phyloP scores from a whole-genome alignment of 2,113 vertebrate species.

The Cyprichromis sp. region DNA sequence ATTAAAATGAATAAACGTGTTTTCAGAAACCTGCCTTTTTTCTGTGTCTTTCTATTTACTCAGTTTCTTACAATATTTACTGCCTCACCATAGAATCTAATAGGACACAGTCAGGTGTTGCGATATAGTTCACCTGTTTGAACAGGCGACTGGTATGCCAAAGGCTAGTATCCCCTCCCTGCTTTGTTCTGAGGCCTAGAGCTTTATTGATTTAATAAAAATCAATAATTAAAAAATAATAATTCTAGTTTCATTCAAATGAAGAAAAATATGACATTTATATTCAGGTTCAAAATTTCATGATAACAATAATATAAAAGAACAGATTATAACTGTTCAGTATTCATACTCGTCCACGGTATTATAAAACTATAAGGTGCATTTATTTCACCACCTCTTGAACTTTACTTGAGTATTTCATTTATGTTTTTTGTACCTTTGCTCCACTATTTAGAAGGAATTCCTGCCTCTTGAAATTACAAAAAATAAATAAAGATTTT shows the following conservation, averaged over 20 bases:
- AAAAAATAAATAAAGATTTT: background rate
- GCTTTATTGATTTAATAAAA: rapidly evolving
- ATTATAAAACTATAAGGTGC: background rate
- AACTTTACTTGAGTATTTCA: rapidly evolving
- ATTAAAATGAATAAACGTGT: conserved; percentile 39
- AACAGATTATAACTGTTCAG: background rate
- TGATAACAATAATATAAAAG: background rate
- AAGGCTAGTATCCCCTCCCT: too few relatives aligned
- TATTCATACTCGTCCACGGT: rapidly evolving
- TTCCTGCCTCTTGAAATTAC: rapidly evolving
- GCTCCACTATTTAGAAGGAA: rapidly evolving
- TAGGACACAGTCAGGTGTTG: background rate
- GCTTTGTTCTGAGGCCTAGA: too few relatives aligned
- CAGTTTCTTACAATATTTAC: background rate
- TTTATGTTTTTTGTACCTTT: background rate
- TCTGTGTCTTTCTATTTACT: background rate
- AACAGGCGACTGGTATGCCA: too few relatives aligned
- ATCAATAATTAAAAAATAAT: background rate
- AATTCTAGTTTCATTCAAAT: background rate
- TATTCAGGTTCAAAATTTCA: rapidly evolving
- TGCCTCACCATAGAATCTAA: background rate
- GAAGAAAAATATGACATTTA: background rate
- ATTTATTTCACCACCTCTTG: background rate
- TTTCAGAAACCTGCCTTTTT: background rate
- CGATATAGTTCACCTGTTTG: rapidly evolving